Percentiles rank a stretch among this genome's conserved stretches.
phyloP scores from a whole-genome alignment of 1,140 invertebrate genomes.

The Apis mellifera region Amel_HAv3.1 CM009941.2:12292501-12293000 shows the following conservation, averaged over 20 bases:
- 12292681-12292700: background rate
- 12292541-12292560: background rate
- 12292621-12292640: background rate
- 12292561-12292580: background rate
- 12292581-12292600: conserved; percentile 4
- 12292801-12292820: background rate
- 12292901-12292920: conserved; percentile 30
- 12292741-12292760: background rate
- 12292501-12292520: too few relatives aligned
- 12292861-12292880: conserved; percentile 15
- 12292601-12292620: background rate
- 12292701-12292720: conserved; percentile 28
- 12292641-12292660: background rate
- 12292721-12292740: conserved; percentile 11
- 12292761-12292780: conserved; percentile 16
- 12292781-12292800: conserved; percentile 33
- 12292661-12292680: background rate
- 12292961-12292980: background rate
- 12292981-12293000: background rate
- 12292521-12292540: background rate
- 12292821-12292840: background rate
- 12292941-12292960: conserved; percentile 7
- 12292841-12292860: conserved; percentile 22
- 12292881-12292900: conserved; percentile 31
- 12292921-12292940: conserved; percentile 17